Conservation (phyloP, 1,140 invertebrate species). For the Hormaphis cornu region DNA sequence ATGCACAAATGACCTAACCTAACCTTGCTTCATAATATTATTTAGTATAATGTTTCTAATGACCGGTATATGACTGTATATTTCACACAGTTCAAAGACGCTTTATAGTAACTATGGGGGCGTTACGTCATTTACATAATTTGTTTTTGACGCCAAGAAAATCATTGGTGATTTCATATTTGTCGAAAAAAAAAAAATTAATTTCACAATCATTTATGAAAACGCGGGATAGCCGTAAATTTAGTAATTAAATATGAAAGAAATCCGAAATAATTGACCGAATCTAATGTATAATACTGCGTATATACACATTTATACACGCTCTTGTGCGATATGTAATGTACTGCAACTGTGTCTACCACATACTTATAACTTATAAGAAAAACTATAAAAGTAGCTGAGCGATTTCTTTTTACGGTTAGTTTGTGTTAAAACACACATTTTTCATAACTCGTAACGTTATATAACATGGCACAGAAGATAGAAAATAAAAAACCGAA, state of each 20-base stretch:
- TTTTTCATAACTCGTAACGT: neutral
- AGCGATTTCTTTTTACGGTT: neutral
- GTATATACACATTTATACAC: neutral
- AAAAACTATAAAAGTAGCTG: neutral
- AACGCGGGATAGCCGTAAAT: neutral
- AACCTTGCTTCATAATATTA: too few species aligned
- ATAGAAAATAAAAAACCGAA: neutral
- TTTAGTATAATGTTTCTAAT: too few species aligned
- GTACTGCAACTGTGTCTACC: neutral
- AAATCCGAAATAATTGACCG: conserved; percentile 17
- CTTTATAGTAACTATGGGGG: too few species aligned
- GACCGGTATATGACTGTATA: too few species aligned
- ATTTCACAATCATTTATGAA: neutral
- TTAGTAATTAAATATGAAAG: neutral
- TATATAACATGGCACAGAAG: neutral
- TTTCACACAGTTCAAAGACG: too few species aligned
- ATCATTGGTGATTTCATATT: too few species aligned
- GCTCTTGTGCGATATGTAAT: neutral
- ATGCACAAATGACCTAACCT: too few species aligned
- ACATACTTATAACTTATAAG: too few species aligned
- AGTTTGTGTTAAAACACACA: neutral
- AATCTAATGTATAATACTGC: neutral
- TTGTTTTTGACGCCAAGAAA: too few species aligned
- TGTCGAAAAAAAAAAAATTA: too few species aligned
- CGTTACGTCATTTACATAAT: too few species aligned